Percentiles rank a stretch among this genome's conserved stretches.
phyloP scores from a whole-genome alignment of 2,797 vertebrate species.

The Discoglossus pictus region DNA sequence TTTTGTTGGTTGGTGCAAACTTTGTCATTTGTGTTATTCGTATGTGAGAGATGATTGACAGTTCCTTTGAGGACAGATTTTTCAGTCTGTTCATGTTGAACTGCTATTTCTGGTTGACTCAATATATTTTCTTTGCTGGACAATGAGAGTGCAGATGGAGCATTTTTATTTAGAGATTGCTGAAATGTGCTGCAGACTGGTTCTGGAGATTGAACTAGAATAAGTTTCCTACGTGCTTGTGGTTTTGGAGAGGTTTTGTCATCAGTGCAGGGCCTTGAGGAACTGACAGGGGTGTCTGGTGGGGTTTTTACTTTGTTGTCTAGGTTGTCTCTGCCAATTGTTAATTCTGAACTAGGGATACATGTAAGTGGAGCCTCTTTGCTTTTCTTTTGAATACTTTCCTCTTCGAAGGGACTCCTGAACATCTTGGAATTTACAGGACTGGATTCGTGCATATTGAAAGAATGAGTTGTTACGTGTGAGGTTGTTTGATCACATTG shows the following conservation, averaged over 20 bases:
- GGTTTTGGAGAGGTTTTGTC: constrained; percentile 75
- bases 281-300: constrained; percentile 74
- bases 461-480: constrained; percentile 78
- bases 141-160: constrained; percentile 56
- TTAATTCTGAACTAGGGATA: constrained; percentile 53
- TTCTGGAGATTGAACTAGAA: constrained; percentile 75
- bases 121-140: constrained; percentile 64
- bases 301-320: constrained; percentile 66
- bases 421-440: constrained; percentile 74
- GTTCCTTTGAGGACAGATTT: constrained; percentile 66
- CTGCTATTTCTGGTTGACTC: constrained; percentile 59
- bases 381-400: constrained; percentile 77
- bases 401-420: constrained; percentile 71
- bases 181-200: constrained; percentile 81
- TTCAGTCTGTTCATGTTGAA: constrained; percentile 44
- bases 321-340: constrained; percentile 64
- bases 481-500: constrained; percentile 91
- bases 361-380: constrained; percentile 72
- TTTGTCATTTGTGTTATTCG: constrained; percentile 63
- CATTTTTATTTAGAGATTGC: constrained; percentile 68
- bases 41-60: constrained; percentile 65
- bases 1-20: constrained; percentile 76
- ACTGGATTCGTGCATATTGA: constrained; percentile 67
- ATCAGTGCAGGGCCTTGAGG: constrained; percentile 67
- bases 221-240: constrained; percentile 80